A percentile compares a stretch with the other conserved stretches of the same genome.
These are phyloP conservation scores for Hydractinia symbiolongicarpus DNA, from an alignment of 30 jellyfish, hydroid and myxozoan species.

Conservation along the genomic window DNA sequence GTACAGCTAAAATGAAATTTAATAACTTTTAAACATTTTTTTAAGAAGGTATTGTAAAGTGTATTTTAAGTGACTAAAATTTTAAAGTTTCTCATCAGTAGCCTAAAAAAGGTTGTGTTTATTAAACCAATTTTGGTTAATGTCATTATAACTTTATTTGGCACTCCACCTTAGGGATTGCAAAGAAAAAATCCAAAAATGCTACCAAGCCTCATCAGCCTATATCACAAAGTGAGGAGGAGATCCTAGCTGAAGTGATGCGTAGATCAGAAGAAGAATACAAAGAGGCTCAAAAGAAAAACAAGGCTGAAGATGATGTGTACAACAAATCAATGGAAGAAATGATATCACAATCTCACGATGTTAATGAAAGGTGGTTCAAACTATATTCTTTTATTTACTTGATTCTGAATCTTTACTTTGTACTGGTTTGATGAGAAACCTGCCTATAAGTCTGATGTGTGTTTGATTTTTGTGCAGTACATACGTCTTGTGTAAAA, in stretches of 20 bases:
- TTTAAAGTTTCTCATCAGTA: too few species aligned
- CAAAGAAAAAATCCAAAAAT: slow-evolving; percentile 2
- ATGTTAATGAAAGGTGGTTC: not conserved
- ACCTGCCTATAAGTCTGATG: too few species aligned
- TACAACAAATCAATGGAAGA: slow-evolving; percentile 9
- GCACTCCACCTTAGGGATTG: slow-evolving; percentile 3
- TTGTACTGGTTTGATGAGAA: too few species aligned
- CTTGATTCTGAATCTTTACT: too few species aligned
- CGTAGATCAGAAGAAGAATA: slow-evolving; percentile 67
- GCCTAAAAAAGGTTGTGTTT: too few species aligned
- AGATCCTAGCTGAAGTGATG: slow-evolving; percentile 62
- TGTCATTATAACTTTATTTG: not conserved
- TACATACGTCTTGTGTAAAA: not conserved
- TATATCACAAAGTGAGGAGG: slow-evolving; percentile 41
- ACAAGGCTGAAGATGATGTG: slow-evolving; percentile 18
- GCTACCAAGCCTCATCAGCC: not conserved
- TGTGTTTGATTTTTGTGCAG: too few species aligned
- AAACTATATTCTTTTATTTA: not conserved
- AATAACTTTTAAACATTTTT: too few species aligned
- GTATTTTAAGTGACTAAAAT: too few species aligned
- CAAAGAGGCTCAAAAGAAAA: slow-evolving; percentile 43
- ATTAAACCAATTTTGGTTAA: not conserved
- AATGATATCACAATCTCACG: slow-evolving; percentile 5
- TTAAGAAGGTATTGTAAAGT: too few species aligned
- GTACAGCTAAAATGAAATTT: too few species aligned